Percentiles rank a stretch among this genome's conserved stretches.
phyloP scores from a whole-genome alignment of 2,888 invertebrate species.

The Theodoxus fluviatilis region DNA sequence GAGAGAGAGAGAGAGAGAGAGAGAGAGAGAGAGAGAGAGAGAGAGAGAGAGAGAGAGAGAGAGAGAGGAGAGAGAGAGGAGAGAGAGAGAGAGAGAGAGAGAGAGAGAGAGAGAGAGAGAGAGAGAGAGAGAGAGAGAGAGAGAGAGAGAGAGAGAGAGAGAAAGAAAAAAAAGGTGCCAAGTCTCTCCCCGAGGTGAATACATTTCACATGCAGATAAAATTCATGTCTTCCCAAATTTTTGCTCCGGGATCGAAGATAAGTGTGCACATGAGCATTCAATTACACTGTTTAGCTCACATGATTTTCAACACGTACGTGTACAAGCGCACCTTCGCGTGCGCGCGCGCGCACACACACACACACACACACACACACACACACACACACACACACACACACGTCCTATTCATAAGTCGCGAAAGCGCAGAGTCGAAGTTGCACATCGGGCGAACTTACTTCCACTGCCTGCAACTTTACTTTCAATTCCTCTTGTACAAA shows the following conservation, averaged over 20 bases:
- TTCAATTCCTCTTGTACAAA: too few relatives aligned
- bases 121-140: slow-evolving; percentile 10
- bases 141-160: background rate
- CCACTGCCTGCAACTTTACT: too few relatives aligned
- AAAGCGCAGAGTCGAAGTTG: too few relatives aligned
- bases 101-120: too few relatives aligned
- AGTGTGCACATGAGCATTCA: too few relatives aligned
- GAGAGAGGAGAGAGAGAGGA: background rate
- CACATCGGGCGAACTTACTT: too few relatives aligned
- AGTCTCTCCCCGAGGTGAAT: too few relatives aligned
- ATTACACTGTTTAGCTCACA: too few relatives aligned
- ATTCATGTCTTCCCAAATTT: too few relatives aligned
- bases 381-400: background rate
- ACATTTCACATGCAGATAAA: too few relatives aligned
- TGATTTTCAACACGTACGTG: background rate
- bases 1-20: slow-evolving; percentile 14
- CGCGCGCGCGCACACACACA: background rate
- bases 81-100: background rate
- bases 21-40: slow-evolving; percentile 20
- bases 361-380: background rate
- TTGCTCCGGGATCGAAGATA: too few relatives aligned
- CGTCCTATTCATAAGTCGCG: too few relatives aligned
- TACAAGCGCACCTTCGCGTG: background rate
- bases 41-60: slow-evolving; percentile 19
- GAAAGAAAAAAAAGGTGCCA: background rate